Evolutionary conservation across 2,888 invertebrate genomes (phyloP).

Genomic region (Andrena bicolor): DNA sequence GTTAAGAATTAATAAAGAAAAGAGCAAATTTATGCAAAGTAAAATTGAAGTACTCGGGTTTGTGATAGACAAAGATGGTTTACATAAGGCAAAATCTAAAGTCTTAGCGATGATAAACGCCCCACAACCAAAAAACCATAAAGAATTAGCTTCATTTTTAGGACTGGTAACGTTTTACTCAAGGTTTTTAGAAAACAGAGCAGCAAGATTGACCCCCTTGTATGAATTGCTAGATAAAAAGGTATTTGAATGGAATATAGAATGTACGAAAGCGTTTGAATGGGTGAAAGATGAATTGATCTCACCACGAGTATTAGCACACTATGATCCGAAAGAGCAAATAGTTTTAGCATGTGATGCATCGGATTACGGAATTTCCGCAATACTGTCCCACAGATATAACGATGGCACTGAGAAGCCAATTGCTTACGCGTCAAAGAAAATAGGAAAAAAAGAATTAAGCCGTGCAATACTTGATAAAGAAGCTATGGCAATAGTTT

Average conservation of each 20-base stretch:
- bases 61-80: conserved; percentile 64
- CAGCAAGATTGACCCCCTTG: conserved; percentile 69
- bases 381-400: conserved; percentile 41
- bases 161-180: conserved; percentile 79
- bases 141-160: conserved; percentile 69
- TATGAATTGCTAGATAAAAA: conserved; percentile 56
- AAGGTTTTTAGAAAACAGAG: conserved; percentile 74
- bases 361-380: conserved; percentile 17
- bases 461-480: conserved; percentile 56
- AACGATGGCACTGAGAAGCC: conserved; percentile 28
- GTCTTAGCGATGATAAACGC: conserved; percentile 67
- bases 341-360: conserved; percentile 52
- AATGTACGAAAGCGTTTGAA: conserved; percentile 32
- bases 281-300: conserved; percentile 59
- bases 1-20: conserved; percentile 50
- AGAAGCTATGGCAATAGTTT: too few species aligned
- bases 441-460: conserved; percentile 39
- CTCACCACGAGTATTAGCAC: conserved; percentile 49
- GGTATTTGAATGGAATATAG: conserved; percentile 67
- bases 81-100: conserved; percentile 66
- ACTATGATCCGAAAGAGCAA: conserved; percentile 41
- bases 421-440: conserved; percentile 31
- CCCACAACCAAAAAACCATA: conserved; percentile 60
- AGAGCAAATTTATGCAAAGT: conserved; percentile 69
- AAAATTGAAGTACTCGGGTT: conserved; percentile 71